Evolutionary conservation across 2,888 invertebrate species (phyloP), one percentile per base, ranked within the genome.

Genomic region (Temnothorax ravouxi): DNA sequence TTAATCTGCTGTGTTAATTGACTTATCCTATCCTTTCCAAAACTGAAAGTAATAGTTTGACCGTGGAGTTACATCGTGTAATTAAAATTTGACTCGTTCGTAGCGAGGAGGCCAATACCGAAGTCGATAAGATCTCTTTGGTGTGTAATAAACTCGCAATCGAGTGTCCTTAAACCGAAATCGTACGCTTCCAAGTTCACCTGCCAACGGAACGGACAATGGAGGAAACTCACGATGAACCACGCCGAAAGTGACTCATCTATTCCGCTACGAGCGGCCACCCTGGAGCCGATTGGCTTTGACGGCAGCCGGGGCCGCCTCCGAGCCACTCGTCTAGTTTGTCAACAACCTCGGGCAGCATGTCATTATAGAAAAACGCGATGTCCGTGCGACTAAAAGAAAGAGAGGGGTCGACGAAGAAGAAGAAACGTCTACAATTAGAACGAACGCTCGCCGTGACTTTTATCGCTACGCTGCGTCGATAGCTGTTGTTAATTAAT

Each of bases 141-240:
- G 9, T 38, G 9, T 34, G 15, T 75, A 66, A 75, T 15, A 2
- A 67, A 47, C 21, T 47, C 21, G 66, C 15, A 25, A 69, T 47
- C 29, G 18, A 50, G 11, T n/a, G 29, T 25, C 15, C 8, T 25
- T 41, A 41, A 4, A 18, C 0, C 41, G 29, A 59, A 47, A 21
- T 61, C n/a, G 21, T 25, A 38, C 15, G 1, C 44, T 52, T 62
- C 76, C 52, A 62, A 54, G 76, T 64, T 76, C 62, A 75, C 44
- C 47, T 66, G 64, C 44, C 41, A 29, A 29, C 29, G 6, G 34
- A 69, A 69, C 69, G 44, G 25, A 59, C 89, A 89, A 88, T 83
- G 84, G 82, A 83, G 86, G 86, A 87, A 84, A 90, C 87, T 88
- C 87, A 67, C 91, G 84, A 90, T 90, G 90, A 91, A 89, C 89